phyloP scores from a whole-genome alignment of 2,888 invertebrate genomes.

The Torymus texanus region DNA sequence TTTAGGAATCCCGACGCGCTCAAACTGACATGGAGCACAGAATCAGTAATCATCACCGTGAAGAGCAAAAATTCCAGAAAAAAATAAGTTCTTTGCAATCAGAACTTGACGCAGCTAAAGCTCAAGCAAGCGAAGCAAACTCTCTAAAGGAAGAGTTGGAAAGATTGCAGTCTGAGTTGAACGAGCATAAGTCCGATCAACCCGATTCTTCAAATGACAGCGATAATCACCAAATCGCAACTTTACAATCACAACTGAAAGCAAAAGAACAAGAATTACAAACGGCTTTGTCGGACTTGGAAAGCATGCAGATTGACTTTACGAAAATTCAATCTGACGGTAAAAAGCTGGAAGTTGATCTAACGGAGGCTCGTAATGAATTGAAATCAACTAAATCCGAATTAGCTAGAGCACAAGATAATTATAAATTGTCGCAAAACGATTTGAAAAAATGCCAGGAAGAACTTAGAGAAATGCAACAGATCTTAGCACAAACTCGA shows the following conservation, averaged over 20 bases:
- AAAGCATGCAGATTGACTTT: constrained; percentile 70
- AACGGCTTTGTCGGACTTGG: constrained; percentile 61
- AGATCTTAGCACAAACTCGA: constrained; percentile 61
- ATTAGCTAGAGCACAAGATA: constrained; percentile 60
- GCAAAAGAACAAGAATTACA: constrained; percentile 65
- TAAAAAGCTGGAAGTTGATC: constrained; percentile 73
- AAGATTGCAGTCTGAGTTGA: constrained; percentile 67
- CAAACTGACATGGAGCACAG: constrained; percentile 78
- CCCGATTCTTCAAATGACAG: constrained; percentile 13
- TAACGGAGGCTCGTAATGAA: constrained; percentile 61
- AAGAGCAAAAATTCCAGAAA: constrained; percentile 79
- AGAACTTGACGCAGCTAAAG: constrained; percentile 71
- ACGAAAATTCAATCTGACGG: constrained; percentile 76
- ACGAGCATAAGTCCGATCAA: constrained; percentile 65
- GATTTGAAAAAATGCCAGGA: constrained; percentile 60
- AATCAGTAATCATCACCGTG: constrained; percentile 75
- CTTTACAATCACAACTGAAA: constrained; percentile 51
- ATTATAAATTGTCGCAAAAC: constrained; percentile 60
- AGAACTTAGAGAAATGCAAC: constrained; percentile 60
- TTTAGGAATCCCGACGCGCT: constrained; percentile 77
- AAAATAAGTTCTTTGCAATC: constrained; percentile 72
- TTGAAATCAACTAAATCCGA: constrained; percentile 59
- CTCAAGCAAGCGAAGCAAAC: constrained; percentile 65
- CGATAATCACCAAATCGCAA: constrained; percentile 11
- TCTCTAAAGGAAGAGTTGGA: constrained; percentile 75